Evolutionary conservation across 2,888 invertebrate species (phyloP), one percentile per base, ranked within the genome.

Genomic region (Mythimna vitellina): DNA sequence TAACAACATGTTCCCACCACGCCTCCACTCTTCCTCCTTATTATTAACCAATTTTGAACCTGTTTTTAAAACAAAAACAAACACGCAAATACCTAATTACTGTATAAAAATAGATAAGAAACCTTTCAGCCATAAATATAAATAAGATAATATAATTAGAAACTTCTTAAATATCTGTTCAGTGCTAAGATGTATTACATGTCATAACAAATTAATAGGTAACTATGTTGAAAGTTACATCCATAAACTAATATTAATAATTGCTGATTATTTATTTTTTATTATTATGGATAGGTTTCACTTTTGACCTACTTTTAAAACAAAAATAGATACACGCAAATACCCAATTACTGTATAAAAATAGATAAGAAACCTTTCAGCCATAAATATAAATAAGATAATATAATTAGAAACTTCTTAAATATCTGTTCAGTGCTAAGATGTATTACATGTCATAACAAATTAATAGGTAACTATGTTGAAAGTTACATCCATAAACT

Each of bases 91-190:
- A 46, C 0, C 46, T 7, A 46, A 46, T 46, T 46, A 25, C 3
- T 22, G 17, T 8, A 32, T 56, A 20, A 14, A 53, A 20, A 25
- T 22, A 1, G 25, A 32, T 14, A 20, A 32, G 3, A 14, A 25
- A 14, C 4, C 49, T 70, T 49, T 49, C 20, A n/a, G n/a, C n/a
- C 49, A 51, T 22, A 49, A 35, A 67, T 46, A 56, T 69, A 14
- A 54, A 65, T 54, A 12, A 35, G 35, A n/a, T 17, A n/a, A 22
- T 1, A 25, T 5, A 38, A 51, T 58, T 38, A 25, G 10, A 42
- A 29, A 70, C 14, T 29, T 49, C 67, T 42, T 35, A 57, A 70
- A 68, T 25, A 57, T 57, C n/a, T n/a, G n/a, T 29, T 20, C 14
- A 25, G 54, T 20, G 22, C 32, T 22, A 32, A n/a, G 32, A 66